Percentiles rank a stretch among this genome's conserved stretches.
Evolutionary conservation across 2,888 invertebrate species (phyloP).

Genomic region (Pyrrhia umbra): DNA sequence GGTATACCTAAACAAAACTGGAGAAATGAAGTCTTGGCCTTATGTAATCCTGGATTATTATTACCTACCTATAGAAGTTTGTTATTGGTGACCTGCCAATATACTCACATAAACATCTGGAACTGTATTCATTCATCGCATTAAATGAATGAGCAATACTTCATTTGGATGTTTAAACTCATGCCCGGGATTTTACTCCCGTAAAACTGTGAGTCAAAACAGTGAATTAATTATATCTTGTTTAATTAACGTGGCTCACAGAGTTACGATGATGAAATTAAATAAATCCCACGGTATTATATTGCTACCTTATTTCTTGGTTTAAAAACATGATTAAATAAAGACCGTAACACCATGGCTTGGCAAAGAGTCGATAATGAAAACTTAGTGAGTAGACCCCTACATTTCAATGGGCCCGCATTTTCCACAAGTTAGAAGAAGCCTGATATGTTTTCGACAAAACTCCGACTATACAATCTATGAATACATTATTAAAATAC

Average conservation of each 20-base stretch:
- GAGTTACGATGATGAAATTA: slow-evolving; percentile 43
- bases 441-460: background rate
- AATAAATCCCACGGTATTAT: slow-evolving; percentile 42
- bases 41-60: too few species aligned
- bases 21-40: background rate
- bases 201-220: slow-evolving; percentile 34
- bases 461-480: background rate
- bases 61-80: too few species aligned
- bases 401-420: slow-evolving; percentile 10
- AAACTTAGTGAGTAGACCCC: background rate
- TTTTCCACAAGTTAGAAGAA: background rate
- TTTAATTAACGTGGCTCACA: slow-evolving; percentile 45
- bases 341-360: background rate
- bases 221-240: slow-evolving; percentile 37
- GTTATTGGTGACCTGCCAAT: background rate
- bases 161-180: slow-evolving; percentile 26
- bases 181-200: slow-evolving; percentile 24
- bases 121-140: background rate
- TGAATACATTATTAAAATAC: too few species aligned
- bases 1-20: too few species aligned
- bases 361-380: slow-evolving; percentile 3
- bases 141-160: slow-evolving; percentile 22
- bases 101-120: background rate
- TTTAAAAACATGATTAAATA: slow-evolving; percentile 7
- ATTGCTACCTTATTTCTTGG: slow-evolving; percentile 5